phyloP scores from a whole-genome alignment of 2,113 vertebrate genomes.

The Harpagus bidentatus region DNA sequence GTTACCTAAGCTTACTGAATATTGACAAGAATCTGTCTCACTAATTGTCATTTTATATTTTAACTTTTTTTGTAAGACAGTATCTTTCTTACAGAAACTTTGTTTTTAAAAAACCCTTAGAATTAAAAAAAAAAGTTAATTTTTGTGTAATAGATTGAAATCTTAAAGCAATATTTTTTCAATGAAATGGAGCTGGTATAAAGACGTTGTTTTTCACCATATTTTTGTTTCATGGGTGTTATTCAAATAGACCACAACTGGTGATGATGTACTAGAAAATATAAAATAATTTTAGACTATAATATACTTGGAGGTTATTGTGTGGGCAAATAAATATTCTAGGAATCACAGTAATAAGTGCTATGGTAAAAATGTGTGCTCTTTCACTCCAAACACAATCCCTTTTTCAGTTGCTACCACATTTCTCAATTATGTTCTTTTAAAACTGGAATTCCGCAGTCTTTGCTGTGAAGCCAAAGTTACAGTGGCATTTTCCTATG shows the following conservation, averaged over 20 bases:
- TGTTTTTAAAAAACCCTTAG: not conserved
- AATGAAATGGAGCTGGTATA: not conserved
- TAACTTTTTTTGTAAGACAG: not conserved
- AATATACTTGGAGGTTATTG: not conserved
- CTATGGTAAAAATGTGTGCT: not conserved
- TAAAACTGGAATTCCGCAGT: not conserved
- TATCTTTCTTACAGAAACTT: not conserved
- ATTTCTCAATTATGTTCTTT: not conserved
- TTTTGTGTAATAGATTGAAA: not conserved
- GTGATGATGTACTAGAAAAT: not conserved
- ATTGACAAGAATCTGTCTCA: conserved; percentile 25
- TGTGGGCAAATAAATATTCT: not conserved
- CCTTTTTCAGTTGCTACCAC: not conserved
- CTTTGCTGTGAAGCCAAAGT: not conserved
- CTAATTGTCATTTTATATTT: not conserved
- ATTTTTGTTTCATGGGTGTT: not conserved
- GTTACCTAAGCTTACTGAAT: conserved; percentile 50
- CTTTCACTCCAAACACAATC: not conserved
- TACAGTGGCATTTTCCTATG: not conserved
- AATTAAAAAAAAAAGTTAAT: not conserved
- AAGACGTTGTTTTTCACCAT: not conserved
- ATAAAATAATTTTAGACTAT: not conserved
- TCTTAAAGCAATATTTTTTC: not conserved
- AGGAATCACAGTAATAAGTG: not conserved
- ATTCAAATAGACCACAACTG: not conserved